Percentiles rank a stretch among this genome's conserved stretches.
Evolutionary conservation across 2,797 vertebrate species (phyloP).

Genomic region (Pangasius krempfi): DNA sequence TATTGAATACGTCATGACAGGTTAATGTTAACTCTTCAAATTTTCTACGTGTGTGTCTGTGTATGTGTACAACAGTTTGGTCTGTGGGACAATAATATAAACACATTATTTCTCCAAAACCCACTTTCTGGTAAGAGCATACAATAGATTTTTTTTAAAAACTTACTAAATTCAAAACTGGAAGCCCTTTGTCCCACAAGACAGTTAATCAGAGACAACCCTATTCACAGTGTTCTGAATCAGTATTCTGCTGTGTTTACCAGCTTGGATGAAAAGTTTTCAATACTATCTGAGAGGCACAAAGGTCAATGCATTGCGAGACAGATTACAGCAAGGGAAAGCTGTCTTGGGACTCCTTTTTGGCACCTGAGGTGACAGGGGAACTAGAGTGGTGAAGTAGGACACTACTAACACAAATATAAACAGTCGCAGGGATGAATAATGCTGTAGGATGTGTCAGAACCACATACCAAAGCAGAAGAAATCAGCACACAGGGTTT

Average conservation of each 20-base stretch:
- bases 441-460: conserved; percentile 1
- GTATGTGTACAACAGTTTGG: not conserved
- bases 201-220: not conserved
- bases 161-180: not conserved
- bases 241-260: conserved; percentile 27
- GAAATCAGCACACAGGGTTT: not conserved
- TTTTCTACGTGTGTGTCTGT: not conserved
- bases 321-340: conserved; percentile 19
- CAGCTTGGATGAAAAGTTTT: conserved; percentile 21
- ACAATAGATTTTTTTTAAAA: not conserved
- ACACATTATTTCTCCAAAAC: not conserved
- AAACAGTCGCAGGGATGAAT: conserved; percentile 14
- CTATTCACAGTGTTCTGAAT: not conserved
- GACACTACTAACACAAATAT: not conserved
- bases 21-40: not conserved
- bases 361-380: conserved; percentile 8
- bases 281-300: conserved; percentile 17
- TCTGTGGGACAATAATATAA: not conserved
- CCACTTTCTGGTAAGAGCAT: not conserved
- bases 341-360: conserved; percentile 1
- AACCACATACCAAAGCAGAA: not conserved
- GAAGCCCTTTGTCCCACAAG: not conserved
- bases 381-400: not conserved
- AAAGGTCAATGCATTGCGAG: conserved; percentile 18
- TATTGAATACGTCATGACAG: not conserved